Base-by-base conservation (phyloP, 1,140 invertebrate genomes). In the Diprion similis region DNA sequence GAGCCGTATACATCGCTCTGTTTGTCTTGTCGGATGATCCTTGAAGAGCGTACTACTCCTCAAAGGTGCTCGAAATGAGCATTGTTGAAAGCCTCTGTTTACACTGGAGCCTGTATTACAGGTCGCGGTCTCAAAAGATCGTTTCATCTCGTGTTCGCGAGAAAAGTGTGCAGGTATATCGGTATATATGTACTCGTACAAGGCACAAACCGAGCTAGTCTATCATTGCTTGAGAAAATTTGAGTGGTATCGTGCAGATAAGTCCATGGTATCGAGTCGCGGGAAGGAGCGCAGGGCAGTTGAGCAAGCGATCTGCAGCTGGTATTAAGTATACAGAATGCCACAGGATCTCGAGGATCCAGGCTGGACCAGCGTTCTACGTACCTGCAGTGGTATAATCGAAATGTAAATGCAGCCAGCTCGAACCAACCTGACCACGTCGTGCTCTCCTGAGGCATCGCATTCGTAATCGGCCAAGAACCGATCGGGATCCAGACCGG, bases 301-400 rank as follows among this genome's bases (percentile, higher is more conserved):
- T 59, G 51, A 59, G 51, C 51, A 17, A 59, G n/a, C 51, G 51
- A 59, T 59, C 24, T 37, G 24, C 24, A 37, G 24, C 51, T 15
- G 11, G n/a, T 15, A 59, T 59, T 59, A 59, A 59, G 51, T 59
- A 59, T 59, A 59, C n/a, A 59, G 51, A 59, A 59, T 59, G n/a
- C 51, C 11, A 15, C 11, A 59, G 51, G 51, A 17, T 59, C 51
- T 59, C 51, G 51, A 59, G 51, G 51, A 59, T 59, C 51, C 51
- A 9, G 51, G 51, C 51, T 59, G 51, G n/a, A 15, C 51, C 51
- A 4, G 11, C 0, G 51, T 59, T 37, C 24, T 37, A 37, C 24
- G 24, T 37, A 37, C 24, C 51, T 17, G n/a, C 51, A 59, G 11
- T 17, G 51, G 51, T 59, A 59, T 59, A 59, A 59, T 59, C 51